A percentile compares a stretch with the other conserved stretches of the same genome.
phyloP scores from a whole-genome alignment of 1,140 invertebrate species.

The Bradysia coprophila region DNA sequence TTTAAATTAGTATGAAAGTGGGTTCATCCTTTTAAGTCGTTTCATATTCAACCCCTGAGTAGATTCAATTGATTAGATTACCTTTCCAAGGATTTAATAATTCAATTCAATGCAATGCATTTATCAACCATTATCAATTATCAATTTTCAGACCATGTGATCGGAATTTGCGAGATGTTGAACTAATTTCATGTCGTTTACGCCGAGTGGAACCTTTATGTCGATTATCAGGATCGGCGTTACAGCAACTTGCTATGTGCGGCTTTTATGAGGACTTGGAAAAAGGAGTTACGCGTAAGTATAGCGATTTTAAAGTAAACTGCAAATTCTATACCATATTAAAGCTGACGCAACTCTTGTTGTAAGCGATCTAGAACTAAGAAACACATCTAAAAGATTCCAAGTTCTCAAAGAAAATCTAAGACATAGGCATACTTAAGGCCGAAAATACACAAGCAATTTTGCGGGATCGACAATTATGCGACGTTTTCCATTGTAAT shows the following conservation, averaged over 20 bases:
- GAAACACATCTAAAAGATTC: background rate
- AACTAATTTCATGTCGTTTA: conserved; percentile 37
- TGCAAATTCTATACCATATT: background rate
- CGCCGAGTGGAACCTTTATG: conserved; percentile 42
- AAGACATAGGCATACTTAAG: too few species aligned
- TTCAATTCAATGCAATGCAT: too few species aligned
- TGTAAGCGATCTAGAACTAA: background rate
- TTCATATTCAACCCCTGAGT: too few species aligned
- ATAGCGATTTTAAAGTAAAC: conserved; percentile 1
- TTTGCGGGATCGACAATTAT: too few species aligned
- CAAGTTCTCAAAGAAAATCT: too few species aligned
- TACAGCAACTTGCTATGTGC: conserved; percentile 55
- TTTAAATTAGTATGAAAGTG: too few species aligned
- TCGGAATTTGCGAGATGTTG: conserved; percentile 47
- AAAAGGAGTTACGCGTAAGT: conserved; percentile 60
- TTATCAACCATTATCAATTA: too few species aligned
- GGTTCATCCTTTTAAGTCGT: too few species aligned
- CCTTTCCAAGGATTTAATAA: too few species aligned
- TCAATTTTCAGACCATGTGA: conserved; percentile 52
- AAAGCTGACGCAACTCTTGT: background rate
- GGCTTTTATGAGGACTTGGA: conserved; percentile 61
- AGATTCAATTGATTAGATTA: too few species aligned
- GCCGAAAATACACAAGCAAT: too few species aligned
- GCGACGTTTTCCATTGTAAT: too few species aligned
- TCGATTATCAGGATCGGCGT: conserved; percentile 43